Base-by-base conservation (phyloP, 2,888 invertebrate species). In the Dinocampus coccinellae region DNA sequence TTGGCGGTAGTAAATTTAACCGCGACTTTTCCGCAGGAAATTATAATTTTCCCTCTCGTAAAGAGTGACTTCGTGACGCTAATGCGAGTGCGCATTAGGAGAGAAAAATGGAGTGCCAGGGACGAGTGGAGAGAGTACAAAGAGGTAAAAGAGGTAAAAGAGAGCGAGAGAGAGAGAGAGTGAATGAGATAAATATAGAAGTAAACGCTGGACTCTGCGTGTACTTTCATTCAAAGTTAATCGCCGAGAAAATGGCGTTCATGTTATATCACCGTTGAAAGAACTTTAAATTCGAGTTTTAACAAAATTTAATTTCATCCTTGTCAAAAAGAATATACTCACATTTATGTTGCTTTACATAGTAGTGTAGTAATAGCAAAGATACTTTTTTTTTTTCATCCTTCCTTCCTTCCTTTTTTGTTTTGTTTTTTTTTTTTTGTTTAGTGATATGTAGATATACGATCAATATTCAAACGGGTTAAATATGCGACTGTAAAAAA, bases 21-120 rank as follows among this genome's bases (percentile, higher is more conserved):
- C 71, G 36, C 58, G 63, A 70, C 77, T 79, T 80, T 78, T 78
- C 78, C 76, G 69, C 76, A 75, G 78, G 77, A 80, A 83, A 82
- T 82, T 82, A 81, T 81, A 79, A 82, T 82, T 82, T 78, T 79
- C 77, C 76, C 74, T 77, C 75, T 76, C 75, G 76, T 77, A 75
- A 80, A 81, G 77, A 75, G 78, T 74, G 77, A 73, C 76, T 70
- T 67, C 65, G 57, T 57, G 58, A 70, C 73, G 57, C 71, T 75
- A 75, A 75, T 73, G 73, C 65, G 72, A 72, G 61, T 58, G 57
- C 66, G 60, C 73, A 70, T 73, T 72, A 73, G 68, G 52, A 36
- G 47, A 68, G 65, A 66, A 69, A 70, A 73, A 75, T 74, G 72
- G 65, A 70, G 26, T 52, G 58, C 33, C 69, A 34, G 26, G 36